phyloP scores from a whole-genome alignment of 2,888 invertebrate species.

The Blastobasis lacticolella region DNA sequence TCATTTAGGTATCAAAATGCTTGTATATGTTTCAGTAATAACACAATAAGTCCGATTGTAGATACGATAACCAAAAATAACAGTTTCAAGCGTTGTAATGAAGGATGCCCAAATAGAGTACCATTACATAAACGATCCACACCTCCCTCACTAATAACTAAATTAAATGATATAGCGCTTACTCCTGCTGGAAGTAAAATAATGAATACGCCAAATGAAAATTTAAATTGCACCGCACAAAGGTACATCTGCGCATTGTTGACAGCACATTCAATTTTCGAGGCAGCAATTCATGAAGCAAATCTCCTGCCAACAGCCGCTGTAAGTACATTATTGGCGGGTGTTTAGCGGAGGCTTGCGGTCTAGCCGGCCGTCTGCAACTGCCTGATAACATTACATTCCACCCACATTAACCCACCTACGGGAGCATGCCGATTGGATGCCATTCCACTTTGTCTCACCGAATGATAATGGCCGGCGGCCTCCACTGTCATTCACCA shows the following conservation, averaged over 20 bases:
- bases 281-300: constrained; percentile 47
- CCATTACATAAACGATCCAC: too few relatives aligned
- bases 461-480: too few relatives aligned
- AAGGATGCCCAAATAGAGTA: too few relatives aligned
- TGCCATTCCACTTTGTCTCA: constrained; percentile 31
- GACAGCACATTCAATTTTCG: constrained; percentile 50
- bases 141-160: too few relatives aligned
- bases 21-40: too few relatives aligned
- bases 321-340: constrained; percentile 52
- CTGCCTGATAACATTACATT: constrained; percentile 45
- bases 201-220: constrained; percentile 23
- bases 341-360: constrained; percentile 54
- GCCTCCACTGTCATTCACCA: too few relatives aligned
- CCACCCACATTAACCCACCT: constrained; percentile 30
- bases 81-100: too few relatives aligned
- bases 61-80: too few relatives aligned
- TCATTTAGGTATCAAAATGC: neutral
- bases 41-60: too few relatives aligned
- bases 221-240: constrained; percentile 45
- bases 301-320: constrained; percentile 54
- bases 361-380: constrained; percentile 45
- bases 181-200: neutral
- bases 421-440: constrained; percentile 24
- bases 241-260: constrained; percentile 32
- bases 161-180: neutral